A percentile compares a stretch with the other conserved stretches of the same genome.
phyloP scores from a whole-genome alignment of 2,888 invertebrate genomes.

The Rutpela maculata region DNA sequence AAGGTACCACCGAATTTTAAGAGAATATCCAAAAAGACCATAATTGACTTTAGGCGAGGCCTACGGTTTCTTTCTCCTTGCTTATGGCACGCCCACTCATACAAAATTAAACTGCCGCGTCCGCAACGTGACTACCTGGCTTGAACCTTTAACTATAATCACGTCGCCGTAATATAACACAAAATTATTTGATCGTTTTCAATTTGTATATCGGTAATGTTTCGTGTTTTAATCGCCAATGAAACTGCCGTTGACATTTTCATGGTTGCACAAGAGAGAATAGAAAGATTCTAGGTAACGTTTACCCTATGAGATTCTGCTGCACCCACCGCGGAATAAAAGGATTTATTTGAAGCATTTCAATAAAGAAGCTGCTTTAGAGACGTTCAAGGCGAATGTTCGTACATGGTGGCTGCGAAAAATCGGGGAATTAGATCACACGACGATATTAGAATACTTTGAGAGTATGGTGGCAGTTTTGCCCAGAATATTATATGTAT shows the following conservation, averaged over 20 bases:
- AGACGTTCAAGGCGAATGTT: slow-evolving; percentile 47
- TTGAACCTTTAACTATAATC: neutral
- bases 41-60: neutral
- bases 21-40: too few relatives aligned
- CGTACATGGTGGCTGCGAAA: slow-evolving; percentile 17
- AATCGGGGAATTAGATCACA: neutral
- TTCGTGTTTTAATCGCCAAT: slow-evolving; percentile 49
- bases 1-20: too few relatives aligned
- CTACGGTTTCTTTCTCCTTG: neutral
- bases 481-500: too few relatives aligned
- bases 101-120: neutral
- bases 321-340: slow-evolving; percentile 47
- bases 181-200: slow-evolving; percentile 33
- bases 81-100: neutral
- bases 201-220: slow-evolving; percentile 40
- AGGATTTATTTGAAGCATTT: slow-evolving; percentile 43
- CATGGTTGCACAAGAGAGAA: slow-evolving; percentile 46
- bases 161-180: neutral
- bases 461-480: too few relatives aligned
- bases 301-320: slow-evolving; percentile 47
- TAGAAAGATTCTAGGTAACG: slow-evolving; percentile 48
- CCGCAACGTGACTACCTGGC: slow-evolving; percentile 7
- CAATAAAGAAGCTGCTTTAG: slow-evolving; percentile 51
- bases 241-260: slow-evolving; percentile 53
- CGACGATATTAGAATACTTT: too few relatives aligned